Evolutionary conservation across 2,113 vertebrate genomes (phyloP).

Genomic region (Haplochromis vanheusdeni): DNA sequence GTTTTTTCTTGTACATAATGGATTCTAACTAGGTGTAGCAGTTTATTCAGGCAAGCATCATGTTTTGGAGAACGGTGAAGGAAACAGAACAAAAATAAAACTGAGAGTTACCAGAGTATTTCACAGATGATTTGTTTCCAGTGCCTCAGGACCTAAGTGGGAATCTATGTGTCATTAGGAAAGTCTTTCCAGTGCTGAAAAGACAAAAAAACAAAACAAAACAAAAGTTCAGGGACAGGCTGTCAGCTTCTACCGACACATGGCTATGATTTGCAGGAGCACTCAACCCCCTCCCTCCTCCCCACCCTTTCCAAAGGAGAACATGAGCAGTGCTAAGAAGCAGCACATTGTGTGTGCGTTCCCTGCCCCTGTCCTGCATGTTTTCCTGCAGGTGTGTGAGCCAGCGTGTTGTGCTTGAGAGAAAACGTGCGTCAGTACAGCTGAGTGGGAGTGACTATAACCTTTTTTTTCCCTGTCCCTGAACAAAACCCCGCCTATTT

Average conservation of each 20-base stretch:
- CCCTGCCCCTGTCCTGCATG: background rate
- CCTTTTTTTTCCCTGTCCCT: background rate
- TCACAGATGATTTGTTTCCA: constrained; percentile 9
- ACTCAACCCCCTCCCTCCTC: background rate
- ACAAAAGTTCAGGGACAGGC: constrained; percentile 6
- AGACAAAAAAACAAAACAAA: background rate
- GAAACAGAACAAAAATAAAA: background rate
- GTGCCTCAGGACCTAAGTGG: background rate
- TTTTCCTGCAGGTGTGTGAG: constrained; percentile 37
- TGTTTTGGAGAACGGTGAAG: constrained; percentile 12
- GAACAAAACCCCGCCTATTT: constrained; percentile 8
- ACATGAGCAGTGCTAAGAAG: constrained; percentile 6
- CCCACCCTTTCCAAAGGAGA: constrained; percentile 1
- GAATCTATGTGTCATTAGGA: constrained; percentile 49
- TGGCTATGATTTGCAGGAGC: constrained; percentile 46
- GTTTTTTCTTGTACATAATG: background rate
- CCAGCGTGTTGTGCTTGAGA: constrained; percentile 13
- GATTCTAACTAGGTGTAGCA: constrained; percentile 1
- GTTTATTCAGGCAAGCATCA: background rate
- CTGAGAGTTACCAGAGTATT: background rate
- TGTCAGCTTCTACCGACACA: constrained; percentile 44
- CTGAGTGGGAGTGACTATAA: constrained; percentile 56
- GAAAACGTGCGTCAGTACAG: constrained; percentile 55
- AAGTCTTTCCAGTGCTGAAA: constrained; percentile 16
- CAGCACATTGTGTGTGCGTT: background rate